Evolutionary conservation across 1,140 invertebrate genomes (phyloP), one percentile per base, ranked within the genome.

Genomic region (Diploscapter pachys): DNA sequence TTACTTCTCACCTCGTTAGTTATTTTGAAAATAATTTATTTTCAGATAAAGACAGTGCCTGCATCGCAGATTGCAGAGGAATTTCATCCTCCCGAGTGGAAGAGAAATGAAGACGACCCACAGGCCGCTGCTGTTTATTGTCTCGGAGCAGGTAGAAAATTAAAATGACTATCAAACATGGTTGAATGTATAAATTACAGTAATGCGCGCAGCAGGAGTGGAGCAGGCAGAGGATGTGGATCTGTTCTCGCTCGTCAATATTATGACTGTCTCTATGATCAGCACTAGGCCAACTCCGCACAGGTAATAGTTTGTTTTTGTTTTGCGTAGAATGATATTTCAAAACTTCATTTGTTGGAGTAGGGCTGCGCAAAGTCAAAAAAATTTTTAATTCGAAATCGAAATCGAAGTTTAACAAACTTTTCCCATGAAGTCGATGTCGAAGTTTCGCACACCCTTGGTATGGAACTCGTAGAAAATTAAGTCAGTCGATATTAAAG

Each of bases 191-290:
- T n/a, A 11, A 31, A 5, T 71, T 71, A 5, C 54, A 64, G 69
- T 61, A 11, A 71, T 76, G 50, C 11, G 75, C 53, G 69, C 69
- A 52, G 62, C 62, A 67, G 75, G 75, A 57, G 75, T 71, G n/a
- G 68, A 76, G 55, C 51, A 71, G 52, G 73, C 73, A 8, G 62
- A 61, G 4, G 75, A 76, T 54, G 75, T 71, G 0, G 75, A 76
- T 76, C 70, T 76, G 4, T 76, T 76, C 70, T 76, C 75, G 11
- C 70, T 76, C 13, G 75, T 76, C 62, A 76, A 76, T 48, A 71
- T 76, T 51, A 61, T 76, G 8, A 76, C 75, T 51, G 75, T 76
- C 3, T 69, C 69, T 9, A 76, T 76, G 75, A 65, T 73, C n/a
- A 71, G 75, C 31, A 76, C 75, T 51, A 54, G 75, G 50, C 75